Percentiles rank a stretch among this genome's conserved stretches.
Conservation (phyloP, 1,140 invertebrate genomes). For the Polypedilum vanderplanki region DNA sequence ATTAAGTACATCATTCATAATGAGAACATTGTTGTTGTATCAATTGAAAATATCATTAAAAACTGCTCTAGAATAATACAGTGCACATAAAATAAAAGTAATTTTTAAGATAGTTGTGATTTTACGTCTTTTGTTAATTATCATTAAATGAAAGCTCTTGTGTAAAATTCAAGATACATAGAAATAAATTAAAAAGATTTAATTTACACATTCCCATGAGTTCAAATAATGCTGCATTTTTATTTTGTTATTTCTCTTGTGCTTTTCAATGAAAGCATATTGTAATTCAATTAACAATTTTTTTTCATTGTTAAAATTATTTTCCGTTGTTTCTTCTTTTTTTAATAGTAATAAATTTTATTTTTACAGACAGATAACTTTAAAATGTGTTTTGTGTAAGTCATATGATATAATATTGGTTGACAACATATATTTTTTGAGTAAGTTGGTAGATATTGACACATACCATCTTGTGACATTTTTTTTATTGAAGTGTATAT, state of each 20-base stretch:
- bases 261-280: not conserved
- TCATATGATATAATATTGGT: not conserved
- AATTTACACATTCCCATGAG: constrained; percentile 17
- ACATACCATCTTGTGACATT: no score
- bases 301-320: not conserved
- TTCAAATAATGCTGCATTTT: not conserved
- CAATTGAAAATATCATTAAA: constrained; percentile 7
- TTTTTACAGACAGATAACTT: not conserved
- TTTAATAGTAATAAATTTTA: not conserved
- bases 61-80: not conserved
- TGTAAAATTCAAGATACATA: constrained; percentile 1
- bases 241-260: not conserved
- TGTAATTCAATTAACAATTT: not conserved
- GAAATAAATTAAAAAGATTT: not conserved
- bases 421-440: no score
- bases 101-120: constrained; percentile 19
- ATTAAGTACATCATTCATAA: constrained; percentile 8
- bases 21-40: constrained; percentile 6
- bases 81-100: not conserved
- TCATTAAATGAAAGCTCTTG: constrained; percentile 15
- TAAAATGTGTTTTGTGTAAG: not conserved
- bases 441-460: no score
- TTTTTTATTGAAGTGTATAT: no score
- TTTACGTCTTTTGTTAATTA: constrained; percentile 19
- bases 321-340: not conserved